Evolutionary conservation across 2,797 vertebrate genomes (phyloP).

Genomic region (Lagodon rhomboides): DNA sequence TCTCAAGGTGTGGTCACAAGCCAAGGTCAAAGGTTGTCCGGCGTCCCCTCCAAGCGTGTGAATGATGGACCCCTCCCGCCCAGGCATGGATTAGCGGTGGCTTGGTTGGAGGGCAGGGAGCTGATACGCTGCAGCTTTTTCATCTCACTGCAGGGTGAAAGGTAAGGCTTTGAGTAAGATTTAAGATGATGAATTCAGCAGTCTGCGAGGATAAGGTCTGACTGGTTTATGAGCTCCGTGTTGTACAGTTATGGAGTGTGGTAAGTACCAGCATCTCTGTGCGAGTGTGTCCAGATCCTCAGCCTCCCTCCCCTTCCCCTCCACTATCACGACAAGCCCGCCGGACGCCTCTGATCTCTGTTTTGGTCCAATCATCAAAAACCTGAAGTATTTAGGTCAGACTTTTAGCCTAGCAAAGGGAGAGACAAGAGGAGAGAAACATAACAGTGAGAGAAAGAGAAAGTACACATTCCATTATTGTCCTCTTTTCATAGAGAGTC

Average conservation of each 20-base stretch:
- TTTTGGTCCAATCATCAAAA: conserved; percentile 77
- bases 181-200: conserved; percentile 66
- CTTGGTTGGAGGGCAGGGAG: conserved; percentile 34
- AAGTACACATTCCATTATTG: conserved; percentile 65
- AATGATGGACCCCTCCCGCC: conserved; percentile 58
- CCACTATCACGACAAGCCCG: conserved; percentile 51
- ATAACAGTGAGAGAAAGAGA: conserved; percentile 54
- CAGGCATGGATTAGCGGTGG: conserved; percentile 44
- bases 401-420: conserved; percentile 66
- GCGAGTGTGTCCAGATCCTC: conserved; percentile 47
- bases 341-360: conserved; percentile 75
- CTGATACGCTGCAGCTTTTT: conserved; percentile 57
- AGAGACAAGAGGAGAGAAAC: conserved; percentile 61
- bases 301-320: conserved; percentile 38
- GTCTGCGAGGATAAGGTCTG: conserved; percentile 53
- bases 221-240: conserved; percentile 58
- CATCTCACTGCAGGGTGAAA: conserved; percentile 58
- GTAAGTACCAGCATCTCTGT: conserved; percentile 55
- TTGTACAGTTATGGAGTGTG: conserved; percentile 52
- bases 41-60: conserved; percentile 47
- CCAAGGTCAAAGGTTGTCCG: conserved; percentile 71
- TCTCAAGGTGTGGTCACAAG: conserved; percentile 71
- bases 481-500: conserved; percentile 53
- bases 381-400: conserved; percentile 80
- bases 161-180: conserved; percentile 59